These are phyloP conservation scores for Drosophila ananassae DNA, from an alignment of 1,140 invertebrate genomes.

Conservation along the genomic window DNA sequence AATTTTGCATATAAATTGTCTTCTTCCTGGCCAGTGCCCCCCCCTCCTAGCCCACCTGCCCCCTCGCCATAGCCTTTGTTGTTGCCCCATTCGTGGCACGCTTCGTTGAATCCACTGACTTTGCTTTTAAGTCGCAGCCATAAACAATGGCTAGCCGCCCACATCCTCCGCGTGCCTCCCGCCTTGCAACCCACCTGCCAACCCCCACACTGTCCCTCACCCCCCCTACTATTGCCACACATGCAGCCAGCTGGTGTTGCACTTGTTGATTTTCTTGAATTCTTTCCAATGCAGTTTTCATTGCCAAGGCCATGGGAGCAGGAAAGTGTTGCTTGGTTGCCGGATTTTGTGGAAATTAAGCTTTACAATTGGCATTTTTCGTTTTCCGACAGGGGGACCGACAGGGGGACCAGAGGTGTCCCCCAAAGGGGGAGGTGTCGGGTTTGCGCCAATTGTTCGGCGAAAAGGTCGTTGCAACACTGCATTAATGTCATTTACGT, in stretches of 20 bases:
- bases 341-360: slow-evolving; percentile 23
- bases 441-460: slow-evolving; percentile 19
- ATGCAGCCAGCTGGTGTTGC: slow-evolving; percentile 7
- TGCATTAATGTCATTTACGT: slow-evolving; percentile 39
- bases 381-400: neutral
- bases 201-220: neutral
- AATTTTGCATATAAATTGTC: slow-evolving; percentile 20
- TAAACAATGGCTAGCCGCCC: slow-evolving; percentile 52
- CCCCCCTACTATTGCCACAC: slow-evolving; percentile 10
- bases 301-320: slow-evolving; percentile 63
- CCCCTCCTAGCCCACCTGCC: neutral
- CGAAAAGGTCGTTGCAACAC: slow-evolving; percentile 45
- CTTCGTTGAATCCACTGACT: slow-evolving; percentile 28
- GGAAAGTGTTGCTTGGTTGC: slow-evolving; percentile 15
- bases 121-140: slow-evolving; percentile 40
- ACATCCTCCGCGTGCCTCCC: neutral
- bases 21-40: slow-evolving; percentile 20
- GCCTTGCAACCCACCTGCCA: neutral
- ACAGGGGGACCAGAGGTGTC: neutral
- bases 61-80: slow-evolving; percentile 1
- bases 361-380: slow-evolving; percentile 22
- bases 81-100: slow-evolving; percentile 13
- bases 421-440: slow-evolving; percentile 24
- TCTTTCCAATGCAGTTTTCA: slow-evolving; percentile 49
- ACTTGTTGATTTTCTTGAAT: slow-evolving; percentile 33